Conservation (phyloP, 2,888 invertebrate species). For the Tolmerus cingulatus region DNA sequence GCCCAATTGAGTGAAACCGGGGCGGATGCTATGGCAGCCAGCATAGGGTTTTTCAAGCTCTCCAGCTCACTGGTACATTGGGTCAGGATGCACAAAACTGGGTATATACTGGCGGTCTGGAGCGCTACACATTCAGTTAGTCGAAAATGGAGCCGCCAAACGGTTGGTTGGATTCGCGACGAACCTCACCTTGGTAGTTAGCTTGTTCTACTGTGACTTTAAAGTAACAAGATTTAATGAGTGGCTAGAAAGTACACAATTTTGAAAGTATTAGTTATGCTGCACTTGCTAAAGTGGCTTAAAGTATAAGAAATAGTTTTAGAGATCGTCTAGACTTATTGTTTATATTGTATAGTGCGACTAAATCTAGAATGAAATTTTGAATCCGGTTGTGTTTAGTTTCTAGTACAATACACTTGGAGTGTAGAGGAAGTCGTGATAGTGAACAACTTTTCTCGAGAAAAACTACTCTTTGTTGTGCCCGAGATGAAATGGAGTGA, state of each 20-base stretch:
- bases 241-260: not conserved
- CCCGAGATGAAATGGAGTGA: not conserved
- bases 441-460: not conserved
- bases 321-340: not conserved
- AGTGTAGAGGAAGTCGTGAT: not conserved
- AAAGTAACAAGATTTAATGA: not conserved
- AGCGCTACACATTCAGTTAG: conserved; percentile 43
- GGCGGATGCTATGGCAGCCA: conserved; percentile 3
- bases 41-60: conserved; percentile 13
- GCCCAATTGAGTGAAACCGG: not conserved
- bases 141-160: conserved; percentile 47
- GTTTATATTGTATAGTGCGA: not conserved
- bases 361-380: not conserved
- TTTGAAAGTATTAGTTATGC: not conserved
- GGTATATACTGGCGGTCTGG: conserved; percentile 38
- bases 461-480: not conserved
- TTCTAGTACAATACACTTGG: not conserved
- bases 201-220: not conserved
- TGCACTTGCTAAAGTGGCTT: not conserved
- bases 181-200: not conserved
- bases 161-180: conserved; percentile 39
- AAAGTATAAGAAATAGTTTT: not conserved
- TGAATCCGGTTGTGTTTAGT: not conserved
- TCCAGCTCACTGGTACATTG: conserved; percentile 9
- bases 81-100: not conserved